Evolutionary conservation across 2,888 invertebrate genomes (phyloP), one percentile per base, ranked within the genome.

Genomic region (Melieria crassipennis): DNA sequence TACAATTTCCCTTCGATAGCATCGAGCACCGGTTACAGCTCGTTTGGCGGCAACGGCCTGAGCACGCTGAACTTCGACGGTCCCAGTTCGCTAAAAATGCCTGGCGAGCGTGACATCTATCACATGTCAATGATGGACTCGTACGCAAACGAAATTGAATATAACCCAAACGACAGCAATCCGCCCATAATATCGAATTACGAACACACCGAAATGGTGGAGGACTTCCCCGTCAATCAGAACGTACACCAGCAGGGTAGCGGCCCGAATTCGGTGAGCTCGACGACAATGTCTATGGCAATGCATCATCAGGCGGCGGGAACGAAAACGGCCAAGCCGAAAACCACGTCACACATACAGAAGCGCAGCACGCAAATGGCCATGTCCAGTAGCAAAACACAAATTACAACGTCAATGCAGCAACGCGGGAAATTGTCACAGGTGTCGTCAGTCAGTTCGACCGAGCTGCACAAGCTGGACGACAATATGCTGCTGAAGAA

Each of bases 141-240:
- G 64, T 82, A 79, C 74, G 76, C 76, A 46, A 83, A 79, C 70
- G 83, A 83, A 42, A 72, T 79, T 10, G 82, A 84, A 73, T 82
- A 81, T 52, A 82, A 79, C 77, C 79, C 80, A 46, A 85, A 84
- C 65, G 86, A 85, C 47, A 84, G 83, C 71, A 85, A 84, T 79
- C 80, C 84, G 60, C 84, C 84, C 30, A 82, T 85, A 48, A 80
- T 86, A 58, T 82, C 80, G 7, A 86, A 87, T 70, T 86, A 85
- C 74, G 84, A 86, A 65, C 83, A 85, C 46, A 84, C 82, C 72
- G 85, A 86, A 72, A 83, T 87, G 80, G 83, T 83, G 13, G 87
- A 87, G 78, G 87, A 87, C 73, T 87, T 87, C 74, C 86, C 86
- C 6, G 86, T 87, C 47, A 87, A 87, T 73, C 80, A 81, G 70